Conservation (phyloP, 2,113 vertebrate species). For the Thunnus thynnus region DNA sequence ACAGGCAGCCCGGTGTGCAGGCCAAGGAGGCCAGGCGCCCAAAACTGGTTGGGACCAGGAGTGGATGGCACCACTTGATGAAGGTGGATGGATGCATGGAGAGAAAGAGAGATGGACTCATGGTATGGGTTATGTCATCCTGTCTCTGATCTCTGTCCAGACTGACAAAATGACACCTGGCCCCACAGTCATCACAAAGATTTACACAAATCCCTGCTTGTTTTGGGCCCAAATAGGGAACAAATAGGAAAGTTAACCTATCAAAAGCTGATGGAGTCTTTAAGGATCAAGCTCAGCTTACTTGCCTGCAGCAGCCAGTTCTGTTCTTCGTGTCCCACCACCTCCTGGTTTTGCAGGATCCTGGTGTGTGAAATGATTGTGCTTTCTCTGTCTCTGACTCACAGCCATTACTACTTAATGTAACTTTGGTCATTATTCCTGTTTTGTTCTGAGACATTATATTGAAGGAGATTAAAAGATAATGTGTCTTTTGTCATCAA, state of each 20-base stretch:
- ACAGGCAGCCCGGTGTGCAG: constrained; percentile 46
- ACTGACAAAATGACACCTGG: constrained; percentile 61
- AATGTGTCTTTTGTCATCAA: background rate
- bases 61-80: constrained; percentile 24
- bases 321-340: background rate
- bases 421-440: background rate
- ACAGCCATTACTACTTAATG: background rate
- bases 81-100: constrained; percentile 15
- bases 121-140: constrained; percentile 34
- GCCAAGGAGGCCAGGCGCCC: constrained; percentile 49
- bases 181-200: constrained; percentile 24
- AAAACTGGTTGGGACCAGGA: constrained; percentile 18
- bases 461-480: background rate
- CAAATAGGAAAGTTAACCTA: background rate
- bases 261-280: background rate
- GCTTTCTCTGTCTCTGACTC: background rate
- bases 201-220: constrained; percentile 7
- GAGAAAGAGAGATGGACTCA: constrained; percentile 28
- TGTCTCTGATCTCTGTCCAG: constrained; percentile 67
- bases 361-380: background rate
- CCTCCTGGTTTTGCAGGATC: background rate
- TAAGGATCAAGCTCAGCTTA: background rate
- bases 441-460: too few relatives aligned
- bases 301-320: background rate
- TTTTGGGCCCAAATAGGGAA: background rate